Evolutionary conservation across 2,113 vertebrate genomes (phyloP), one percentile per base, ranked within the genome.

Genomic region (Redunca redunca): DNA sequence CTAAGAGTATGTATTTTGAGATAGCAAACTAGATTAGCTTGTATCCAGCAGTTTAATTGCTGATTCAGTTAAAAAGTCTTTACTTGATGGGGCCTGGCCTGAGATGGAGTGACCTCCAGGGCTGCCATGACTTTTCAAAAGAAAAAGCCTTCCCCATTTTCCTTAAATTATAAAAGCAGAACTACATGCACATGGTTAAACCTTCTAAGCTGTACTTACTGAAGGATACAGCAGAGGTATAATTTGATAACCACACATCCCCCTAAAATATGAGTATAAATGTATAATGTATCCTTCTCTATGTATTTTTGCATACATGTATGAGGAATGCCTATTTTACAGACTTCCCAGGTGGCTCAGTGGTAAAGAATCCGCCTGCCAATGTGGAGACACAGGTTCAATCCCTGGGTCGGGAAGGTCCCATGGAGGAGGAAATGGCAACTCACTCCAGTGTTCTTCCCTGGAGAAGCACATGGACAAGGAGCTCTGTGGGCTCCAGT

Each of bases 21-120:
- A 98, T 95, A 89, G 91, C 91, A 97, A 84, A 95, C 85, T 58
- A 77, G 97, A 97, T 98, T 93, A 97, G 88, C 55, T 91, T 82
- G 40, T 88, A 97, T 94, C 77, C 58, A 98, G 62, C 60, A 90
- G 16, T 57, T 88, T 86, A 96, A 94, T 74, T 96, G 94, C 97
- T 97, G 97, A 97, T 95, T 97, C 85, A 23, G 97, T 97, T 94
- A 92, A 95, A 96, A 87, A 91, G 67, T 67, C 60, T 81, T 74
- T 48, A 48, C 43, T 92, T 33, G 81, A n/a, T 85, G 89, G 92
- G 33, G 57, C 13, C 94, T 90, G 62, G 57, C 33, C 62, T 74
- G 83, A 96, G 91, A 78, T 17, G 26, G 33, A 88, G 53, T 30
- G 60, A 71, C 28, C 58, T 86, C 57, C 0, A 58, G 92, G 74